Evolutionary conservation across 2,888 invertebrate species (phyloP).

Genomic region (Tupiocoris notatus): DNA sequence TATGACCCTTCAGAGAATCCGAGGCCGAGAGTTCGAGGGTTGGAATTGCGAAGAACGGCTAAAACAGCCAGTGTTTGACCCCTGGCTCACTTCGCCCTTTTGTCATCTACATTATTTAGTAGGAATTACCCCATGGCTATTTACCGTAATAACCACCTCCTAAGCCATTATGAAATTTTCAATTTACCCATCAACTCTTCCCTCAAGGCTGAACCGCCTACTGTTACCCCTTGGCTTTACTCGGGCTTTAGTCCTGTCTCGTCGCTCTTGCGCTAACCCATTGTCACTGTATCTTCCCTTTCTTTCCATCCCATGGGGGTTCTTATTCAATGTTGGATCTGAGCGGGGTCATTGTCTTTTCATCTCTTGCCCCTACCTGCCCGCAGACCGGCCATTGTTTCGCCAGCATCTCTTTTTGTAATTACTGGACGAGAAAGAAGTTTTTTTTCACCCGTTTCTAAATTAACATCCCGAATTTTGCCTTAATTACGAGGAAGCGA

Average conservation of each 20-base stretch:
- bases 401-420: not conserved
- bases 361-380: not conserved
- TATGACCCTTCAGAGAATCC: not conserved
- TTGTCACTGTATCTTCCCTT: not conserved
- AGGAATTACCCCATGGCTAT: conserved; percentile 36
- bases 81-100: not conserved
- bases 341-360: conserved; percentile 20
- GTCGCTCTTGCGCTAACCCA: not conserved
- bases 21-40: not conserved
- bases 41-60: conserved; percentile 1
- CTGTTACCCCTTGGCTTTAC: not conserved
- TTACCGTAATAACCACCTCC: conserved; percentile 38
- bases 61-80: not conserved
- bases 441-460: too few species aligned
- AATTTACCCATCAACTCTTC: conserved; percentile 26
- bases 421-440: not conserved
- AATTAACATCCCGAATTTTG: too few species aligned
- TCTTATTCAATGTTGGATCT: conserved; percentile 3
- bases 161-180: conserved; percentile 39
- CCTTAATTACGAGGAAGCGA: too few species aligned
- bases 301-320: not conserved
- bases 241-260: not conserved
- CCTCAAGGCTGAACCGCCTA: not conserved
- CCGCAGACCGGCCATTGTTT: not conserved
- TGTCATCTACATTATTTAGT: conserved; percentile 32